Evolutionary conservation across 2,888 invertebrate species (phyloP).

Genomic region (Cordilura impudica): DNA sequence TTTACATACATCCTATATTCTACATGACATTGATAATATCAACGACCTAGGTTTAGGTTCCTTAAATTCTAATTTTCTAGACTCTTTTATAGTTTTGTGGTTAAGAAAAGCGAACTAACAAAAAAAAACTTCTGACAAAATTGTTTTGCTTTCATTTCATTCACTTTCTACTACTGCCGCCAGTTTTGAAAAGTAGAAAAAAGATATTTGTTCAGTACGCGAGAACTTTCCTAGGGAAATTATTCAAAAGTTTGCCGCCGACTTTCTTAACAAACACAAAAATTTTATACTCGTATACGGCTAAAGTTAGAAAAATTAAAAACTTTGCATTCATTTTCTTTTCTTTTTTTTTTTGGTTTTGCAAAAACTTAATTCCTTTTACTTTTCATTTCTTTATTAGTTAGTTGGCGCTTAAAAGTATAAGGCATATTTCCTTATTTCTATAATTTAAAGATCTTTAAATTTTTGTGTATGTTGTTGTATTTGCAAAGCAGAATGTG

Average conservation of each 20-base stretch:
- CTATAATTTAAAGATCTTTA: neutral
- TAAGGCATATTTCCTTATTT: neutral
- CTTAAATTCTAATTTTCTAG: constrained; percentile 54
- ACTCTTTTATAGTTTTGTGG: constrained; percentile 56
- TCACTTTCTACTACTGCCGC: constrained; percentile 61
- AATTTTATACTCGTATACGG: constrained; percentile 38
- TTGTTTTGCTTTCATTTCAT: constrained; percentile 41
- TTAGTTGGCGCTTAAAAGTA: constrained; percentile 11
- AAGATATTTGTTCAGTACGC: constrained; percentile 44
- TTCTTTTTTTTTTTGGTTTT: neutral
- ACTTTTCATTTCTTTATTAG: constrained; percentile 47
- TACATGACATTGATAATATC: constrained; percentile 48
- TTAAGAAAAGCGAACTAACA: neutral
- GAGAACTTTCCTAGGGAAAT: constrained; percentile 64
- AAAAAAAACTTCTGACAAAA: constrained; percentile 45
- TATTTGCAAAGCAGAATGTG: neutral
- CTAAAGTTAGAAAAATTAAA: constrained; percentile 52
- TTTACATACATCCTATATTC: neutral
- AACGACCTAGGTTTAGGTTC: constrained; percentile 41
- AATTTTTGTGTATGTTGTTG: neutral
- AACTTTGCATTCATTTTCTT: constrained; percentile 52
- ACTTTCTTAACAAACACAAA: constrained; percentile 63
- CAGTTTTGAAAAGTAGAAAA: constrained; percentile 39
- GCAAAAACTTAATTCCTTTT: constrained; percentile 27
- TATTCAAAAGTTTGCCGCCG: constrained; percentile 67